Evolutionary conservation across 2,113 vertebrate species (phyloP).

Genomic region (Agelaius phoeniceus): DNA sequence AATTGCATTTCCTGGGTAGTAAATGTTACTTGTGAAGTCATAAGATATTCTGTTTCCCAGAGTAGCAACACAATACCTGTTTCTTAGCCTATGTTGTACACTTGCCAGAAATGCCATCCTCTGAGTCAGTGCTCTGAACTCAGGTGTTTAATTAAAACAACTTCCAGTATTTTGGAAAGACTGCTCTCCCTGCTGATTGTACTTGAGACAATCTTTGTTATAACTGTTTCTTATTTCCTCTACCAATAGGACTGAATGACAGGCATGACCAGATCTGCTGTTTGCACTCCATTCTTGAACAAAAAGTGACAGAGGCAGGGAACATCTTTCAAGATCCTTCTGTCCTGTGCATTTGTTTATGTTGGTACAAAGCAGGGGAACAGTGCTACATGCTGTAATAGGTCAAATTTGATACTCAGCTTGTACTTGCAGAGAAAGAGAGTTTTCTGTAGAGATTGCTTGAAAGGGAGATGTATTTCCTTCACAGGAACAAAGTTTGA

Average conservation of each 20-base stretch:
- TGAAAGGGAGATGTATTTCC: neutral
- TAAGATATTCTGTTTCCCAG: neutral
- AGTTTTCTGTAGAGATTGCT: neutral
- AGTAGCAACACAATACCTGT: accelerated
- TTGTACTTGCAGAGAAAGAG: neutral
- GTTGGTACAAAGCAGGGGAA: neutral
- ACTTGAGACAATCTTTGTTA: neutral
- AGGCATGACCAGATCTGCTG: neutral
- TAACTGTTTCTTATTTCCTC: neutral
- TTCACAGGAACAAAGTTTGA: neutral
- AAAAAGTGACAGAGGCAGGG: neutral
- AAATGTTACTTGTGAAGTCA: neutral
- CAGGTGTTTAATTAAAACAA: neutral
- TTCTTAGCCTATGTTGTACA: neutral
- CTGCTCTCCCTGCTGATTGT: neutral
- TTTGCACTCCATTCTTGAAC: neutral
- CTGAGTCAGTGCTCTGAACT: neutral
- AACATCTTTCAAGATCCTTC: neutral
- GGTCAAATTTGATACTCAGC: neutral
- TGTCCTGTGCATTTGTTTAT: neutral
- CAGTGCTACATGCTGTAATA: neutral
- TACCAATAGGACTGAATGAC: neutral
- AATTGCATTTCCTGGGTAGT: neutral
- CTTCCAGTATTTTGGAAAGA: neutral
- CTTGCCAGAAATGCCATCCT: slow-evolving; percentile 1